Evolutionary conservation across 2,888 invertebrate genomes (phyloP).

Genomic region (Mesorhabditis sp.): DNA sequence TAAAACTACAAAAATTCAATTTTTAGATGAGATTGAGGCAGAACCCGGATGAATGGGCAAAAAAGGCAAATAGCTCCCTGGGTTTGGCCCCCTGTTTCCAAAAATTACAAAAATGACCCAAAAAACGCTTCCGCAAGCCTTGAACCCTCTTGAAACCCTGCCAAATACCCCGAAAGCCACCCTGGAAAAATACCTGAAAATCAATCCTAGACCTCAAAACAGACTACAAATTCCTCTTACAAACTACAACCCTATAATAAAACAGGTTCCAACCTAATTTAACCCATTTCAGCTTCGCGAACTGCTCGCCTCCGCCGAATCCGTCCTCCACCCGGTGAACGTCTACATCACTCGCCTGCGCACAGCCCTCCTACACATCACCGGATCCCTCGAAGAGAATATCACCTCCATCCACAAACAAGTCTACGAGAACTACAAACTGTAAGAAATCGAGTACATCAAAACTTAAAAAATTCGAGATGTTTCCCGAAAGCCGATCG

Average conservation of each 20-base stretch:
- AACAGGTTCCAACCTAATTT: slow-evolving; percentile 5
- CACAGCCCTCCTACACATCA: slow-evolving; percentile 49
- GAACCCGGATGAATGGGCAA: no score
- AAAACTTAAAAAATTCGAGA: slow-evolving; percentile 15
- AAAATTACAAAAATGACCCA: no score
- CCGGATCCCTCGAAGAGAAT: slow-evolving; percentile 38
- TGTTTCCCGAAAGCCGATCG: slow-evolving; percentile 55
- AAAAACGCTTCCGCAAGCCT: no score
- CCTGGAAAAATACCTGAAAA: no score
- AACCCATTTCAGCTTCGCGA: slow-evolving; percentile 31
- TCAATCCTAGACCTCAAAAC: slow-evolving; percentile 10
- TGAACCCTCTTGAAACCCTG: no score
- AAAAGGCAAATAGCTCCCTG: no score
- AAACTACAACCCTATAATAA: no score
- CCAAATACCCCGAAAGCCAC: no score
- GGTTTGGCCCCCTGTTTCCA: no score
- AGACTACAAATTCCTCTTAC: not conserved
- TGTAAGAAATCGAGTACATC: slow-evolving; percentile 23
- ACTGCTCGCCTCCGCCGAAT: slow-evolving; percentile 34
- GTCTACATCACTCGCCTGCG: slow-evolving; percentile 49
- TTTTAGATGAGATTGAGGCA: not conserved
- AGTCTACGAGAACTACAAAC: slow-evolving; percentile 51
- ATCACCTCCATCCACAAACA: slow-evolving; percentile 41
- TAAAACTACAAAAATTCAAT: not conserved
- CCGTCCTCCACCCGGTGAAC: slow-evolving; percentile 47